Evolutionary conservation across 2,797 vertebrate species (phyloP).

Genomic region (Neoniphon sammara): DNA sequence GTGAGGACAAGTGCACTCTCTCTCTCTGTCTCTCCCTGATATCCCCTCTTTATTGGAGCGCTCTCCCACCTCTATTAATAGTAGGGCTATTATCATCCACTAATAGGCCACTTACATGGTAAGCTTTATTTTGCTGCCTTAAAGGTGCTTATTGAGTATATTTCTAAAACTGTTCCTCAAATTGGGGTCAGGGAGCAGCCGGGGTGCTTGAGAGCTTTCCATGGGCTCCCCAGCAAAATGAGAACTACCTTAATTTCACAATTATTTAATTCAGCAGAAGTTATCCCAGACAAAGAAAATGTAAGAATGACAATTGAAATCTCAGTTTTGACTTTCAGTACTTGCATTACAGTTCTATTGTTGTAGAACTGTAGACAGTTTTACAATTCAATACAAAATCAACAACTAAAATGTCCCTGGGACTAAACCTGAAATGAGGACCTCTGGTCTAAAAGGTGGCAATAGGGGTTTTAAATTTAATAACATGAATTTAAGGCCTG

Average conservation of each 20-base stretch:
- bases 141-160: constrained; percentile 34
- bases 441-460: no score
- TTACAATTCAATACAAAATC: background rate
- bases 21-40: background rate
- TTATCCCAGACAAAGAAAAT: no score
- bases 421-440: no score
- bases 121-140: constrained; percentile 14
- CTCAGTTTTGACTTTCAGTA: no score
- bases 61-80: constrained; percentile 11
- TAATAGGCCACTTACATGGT: constrained; percentile 32
- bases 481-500: no score
- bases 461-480: no score
- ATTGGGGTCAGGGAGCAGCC: constrained; percentile 11
- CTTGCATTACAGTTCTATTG: no score
- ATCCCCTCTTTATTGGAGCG: constrained; percentile 28
- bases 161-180: background rate
- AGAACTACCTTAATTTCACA: no score
- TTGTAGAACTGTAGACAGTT: no score
- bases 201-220: background rate
- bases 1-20: constrained; percentile 35
- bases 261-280: no score
- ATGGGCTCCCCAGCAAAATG: background rate
- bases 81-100: constrained; percentile 5
- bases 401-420: background rate
- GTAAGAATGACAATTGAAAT: no score